Evolutionary conservation across 2,797 vertebrate genomes (phyloP).

Genomic region (Valencia hispanica): DNA sequence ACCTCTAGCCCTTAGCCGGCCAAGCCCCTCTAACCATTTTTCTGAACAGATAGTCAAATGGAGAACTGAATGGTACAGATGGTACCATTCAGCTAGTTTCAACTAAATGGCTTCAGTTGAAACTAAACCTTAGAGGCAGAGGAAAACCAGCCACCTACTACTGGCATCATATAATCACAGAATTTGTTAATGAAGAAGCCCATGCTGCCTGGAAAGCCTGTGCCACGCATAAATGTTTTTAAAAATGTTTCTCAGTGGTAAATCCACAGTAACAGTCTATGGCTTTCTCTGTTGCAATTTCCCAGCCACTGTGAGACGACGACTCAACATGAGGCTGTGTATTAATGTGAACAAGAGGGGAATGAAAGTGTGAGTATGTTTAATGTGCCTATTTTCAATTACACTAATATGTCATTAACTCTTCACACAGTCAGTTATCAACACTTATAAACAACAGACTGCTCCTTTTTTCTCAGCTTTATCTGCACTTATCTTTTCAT

Average conservation of each 20-base stretch:
- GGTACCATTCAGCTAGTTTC: too few relatives aligned
- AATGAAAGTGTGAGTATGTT: background rate
- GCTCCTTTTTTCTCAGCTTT: background rate
- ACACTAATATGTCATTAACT: background rate
- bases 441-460: background rate
- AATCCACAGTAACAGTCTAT: background rate
- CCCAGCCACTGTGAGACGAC: background rate
- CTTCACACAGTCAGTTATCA: background rate
- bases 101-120: background rate
- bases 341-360: background rate
- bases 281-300: background rate
- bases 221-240: background rate
- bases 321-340: background rate
- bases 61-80: too few relatives aligned
- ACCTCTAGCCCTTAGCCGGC: too few relatives aligned
- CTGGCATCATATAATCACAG: background rate
- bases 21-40: too few relatives aligned
- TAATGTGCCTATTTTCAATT: background rate
- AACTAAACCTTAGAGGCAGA: background rate
- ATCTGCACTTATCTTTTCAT: background rate
- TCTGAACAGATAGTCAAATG: too few relatives aligned
- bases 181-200: background rate
- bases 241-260: background rate
- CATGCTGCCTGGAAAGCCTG: background rate
- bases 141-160: background rate